These are phyloP conservation scores for Drosophila neocordata DNA, from an alignment of 1,140 invertebrate genomes.

Conservation along the genomic window DNA sequence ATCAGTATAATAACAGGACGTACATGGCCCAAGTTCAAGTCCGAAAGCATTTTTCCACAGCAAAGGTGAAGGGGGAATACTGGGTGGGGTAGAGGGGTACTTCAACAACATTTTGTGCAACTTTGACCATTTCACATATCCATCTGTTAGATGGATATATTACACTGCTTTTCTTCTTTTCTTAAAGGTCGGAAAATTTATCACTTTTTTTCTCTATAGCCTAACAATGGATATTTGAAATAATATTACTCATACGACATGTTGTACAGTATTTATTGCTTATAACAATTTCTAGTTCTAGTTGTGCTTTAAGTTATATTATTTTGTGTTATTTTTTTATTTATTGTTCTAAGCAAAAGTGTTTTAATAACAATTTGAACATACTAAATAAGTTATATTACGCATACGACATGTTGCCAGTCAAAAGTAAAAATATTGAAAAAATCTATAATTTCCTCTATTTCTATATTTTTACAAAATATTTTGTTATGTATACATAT, in stretches of 20 bases:
- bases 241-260: neutral
- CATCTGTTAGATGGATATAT: neutral
- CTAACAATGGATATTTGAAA: neutral
- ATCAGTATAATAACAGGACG: conserved; percentile 28
- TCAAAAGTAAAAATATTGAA: no score
- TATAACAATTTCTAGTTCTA: no score
- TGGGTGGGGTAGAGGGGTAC: no score
- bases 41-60: neutral
- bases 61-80: no score
- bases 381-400: neutral
- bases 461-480: no score
- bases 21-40: conserved; percentile 2
- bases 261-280: neutral
- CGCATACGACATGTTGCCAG: neutral
- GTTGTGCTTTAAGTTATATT: no score
- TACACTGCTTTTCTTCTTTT: neutral
- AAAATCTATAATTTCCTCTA: no score
- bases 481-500: no score
- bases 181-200: neutral
- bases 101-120: conserved; percentile 3
- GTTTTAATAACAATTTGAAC: no score
- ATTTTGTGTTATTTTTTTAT: no score
- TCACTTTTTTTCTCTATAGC: neutral
- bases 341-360: no score
- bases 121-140: neutral